phyloP scores from a whole-genome alignment of 2,113 vertebrate species.

The Cygnus buccinator region DNA sequence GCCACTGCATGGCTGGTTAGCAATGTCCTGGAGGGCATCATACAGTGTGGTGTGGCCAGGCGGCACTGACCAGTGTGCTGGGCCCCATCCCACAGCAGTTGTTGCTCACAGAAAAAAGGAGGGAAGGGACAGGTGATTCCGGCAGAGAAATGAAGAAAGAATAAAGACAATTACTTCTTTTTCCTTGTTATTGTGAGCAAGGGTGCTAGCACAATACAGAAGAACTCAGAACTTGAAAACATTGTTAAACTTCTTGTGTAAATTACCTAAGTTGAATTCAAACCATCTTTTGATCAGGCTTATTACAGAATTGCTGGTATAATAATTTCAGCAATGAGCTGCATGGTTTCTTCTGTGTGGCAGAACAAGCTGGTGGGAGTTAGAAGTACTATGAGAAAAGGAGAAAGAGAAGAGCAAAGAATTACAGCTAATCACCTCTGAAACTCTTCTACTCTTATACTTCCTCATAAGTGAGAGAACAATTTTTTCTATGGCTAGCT shows the following conservation, averaged over 20 bases:
- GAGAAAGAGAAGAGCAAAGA: background rate
- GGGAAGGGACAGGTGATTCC: background rate
- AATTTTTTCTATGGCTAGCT: background rate
- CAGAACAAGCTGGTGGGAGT: background rate
- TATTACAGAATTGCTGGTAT: background rate
- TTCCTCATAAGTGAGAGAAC: background rate
- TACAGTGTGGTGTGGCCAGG: too few species aligned
- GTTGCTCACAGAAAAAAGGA: too few species aligned
- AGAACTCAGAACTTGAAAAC: background rate
- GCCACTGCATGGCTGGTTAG: too few species aligned
- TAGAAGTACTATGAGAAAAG: background rate
- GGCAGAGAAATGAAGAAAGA: background rate
- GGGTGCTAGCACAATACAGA: rapidly evolving
- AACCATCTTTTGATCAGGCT: background rate
- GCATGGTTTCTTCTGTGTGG: background rate
- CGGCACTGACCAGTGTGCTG: background rate
- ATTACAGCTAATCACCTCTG: background rate
- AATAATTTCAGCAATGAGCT: background rate
- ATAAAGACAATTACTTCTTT: background rate
- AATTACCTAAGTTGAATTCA: background rate
- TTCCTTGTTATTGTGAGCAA: background rate
- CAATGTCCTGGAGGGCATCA: too few species aligned
- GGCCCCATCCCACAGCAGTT: background rate
- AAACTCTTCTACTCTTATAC: background rate
- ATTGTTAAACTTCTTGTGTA: background rate